Evolutionary conservation across 2,888 invertebrate species (phyloP).

Genomic region (Horisme vitalbata): DNA sequence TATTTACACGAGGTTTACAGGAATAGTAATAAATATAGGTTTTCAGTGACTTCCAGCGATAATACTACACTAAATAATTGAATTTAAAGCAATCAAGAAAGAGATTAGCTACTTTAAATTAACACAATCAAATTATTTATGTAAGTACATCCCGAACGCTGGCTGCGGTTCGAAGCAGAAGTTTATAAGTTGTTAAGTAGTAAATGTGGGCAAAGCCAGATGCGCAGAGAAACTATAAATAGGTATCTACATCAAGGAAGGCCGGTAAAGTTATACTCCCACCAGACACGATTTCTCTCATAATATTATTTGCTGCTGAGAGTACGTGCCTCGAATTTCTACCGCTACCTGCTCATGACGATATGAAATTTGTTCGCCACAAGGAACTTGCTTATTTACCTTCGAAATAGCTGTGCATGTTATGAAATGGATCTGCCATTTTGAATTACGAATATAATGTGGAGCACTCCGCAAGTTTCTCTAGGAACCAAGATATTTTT

Average conservation of each 20-base stretch:
- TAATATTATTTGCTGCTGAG: conserved; percentile 69
- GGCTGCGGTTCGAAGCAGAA: conserved; percentile 10
- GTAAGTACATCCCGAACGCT: not conserved
- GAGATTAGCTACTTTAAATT: not conserved
- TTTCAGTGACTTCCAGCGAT: too few relatives aligned
- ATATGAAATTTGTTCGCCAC: conserved; percentile 64
- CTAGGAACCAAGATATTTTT: not conserved
- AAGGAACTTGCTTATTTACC: conserved; percentile 63
- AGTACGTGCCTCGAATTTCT: conserved; percentile 63
- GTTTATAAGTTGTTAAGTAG: conserved; percentile 25
- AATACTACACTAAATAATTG: too few relatives aligned
- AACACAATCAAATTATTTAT: not conserved
- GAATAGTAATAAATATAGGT: too few relatives aligned
- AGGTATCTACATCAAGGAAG: conserved; percentile 27
- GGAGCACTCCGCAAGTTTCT: conserved; percentile 4
- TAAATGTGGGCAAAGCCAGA: conserved; percentile 22
- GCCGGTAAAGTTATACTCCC: conserved; percentile 58
- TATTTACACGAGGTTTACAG: too few relatives aligned
- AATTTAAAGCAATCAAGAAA: too few relatives aligned
- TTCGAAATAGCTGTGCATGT: conserved; percentile 53
- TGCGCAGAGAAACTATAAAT: conserved; percentile 28
- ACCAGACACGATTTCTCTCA: conserved; percentile 66
- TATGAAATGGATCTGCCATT: conserved; percentile 43
- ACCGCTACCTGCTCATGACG: conserved; percentile 59
- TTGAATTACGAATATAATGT: conserved; percentile 27